A percentile compares a stretch with the other conserved stretches of the same genome.
phyloP scores from a whole-genome alignment of 1,140 invertebrate species.

The Ostrea edulis region DNA sequence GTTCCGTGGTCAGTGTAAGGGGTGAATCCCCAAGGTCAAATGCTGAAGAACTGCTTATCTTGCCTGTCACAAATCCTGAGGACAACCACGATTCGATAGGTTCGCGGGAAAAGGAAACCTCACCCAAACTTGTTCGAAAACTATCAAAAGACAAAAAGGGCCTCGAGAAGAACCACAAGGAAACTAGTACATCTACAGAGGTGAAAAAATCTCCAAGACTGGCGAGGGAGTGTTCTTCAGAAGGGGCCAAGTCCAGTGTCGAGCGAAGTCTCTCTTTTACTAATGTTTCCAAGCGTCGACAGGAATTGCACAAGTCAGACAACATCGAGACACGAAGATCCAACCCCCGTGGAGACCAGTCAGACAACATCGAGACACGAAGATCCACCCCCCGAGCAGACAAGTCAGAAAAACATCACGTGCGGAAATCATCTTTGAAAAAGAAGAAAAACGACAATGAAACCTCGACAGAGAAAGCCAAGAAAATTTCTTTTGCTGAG shows the following conservation, averaged over 20 bases:
- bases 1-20: neutral
- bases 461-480: neutral
- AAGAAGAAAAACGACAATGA: conserved; percentile 15
- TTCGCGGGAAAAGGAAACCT: neutral
- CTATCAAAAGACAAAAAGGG: neutral
- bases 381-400: neutral
- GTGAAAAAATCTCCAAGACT: neutral
- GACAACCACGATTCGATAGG: neutral
- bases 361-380: neutral
- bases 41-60: neutral
- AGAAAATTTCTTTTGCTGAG: conserved; percentile 27
- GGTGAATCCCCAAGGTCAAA: neutral
- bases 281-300: neutral
- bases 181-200: neutral
- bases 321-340: neutral
- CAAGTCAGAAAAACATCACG: neutral
- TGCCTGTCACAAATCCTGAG: neutral
- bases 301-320: neutral
- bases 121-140: conserved; percentile 1
- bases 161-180: neutral
- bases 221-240: neutral
- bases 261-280: neutral
- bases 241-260: neutral
- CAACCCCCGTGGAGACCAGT: neutral
- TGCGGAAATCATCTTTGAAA: conserved; percentile 34